Evolutionary conservation across 2,797 vertebrate species (phyloP), one percentile per base, ranked within the genome.

Genomic region (Acipenser ruthenus): DNA sequence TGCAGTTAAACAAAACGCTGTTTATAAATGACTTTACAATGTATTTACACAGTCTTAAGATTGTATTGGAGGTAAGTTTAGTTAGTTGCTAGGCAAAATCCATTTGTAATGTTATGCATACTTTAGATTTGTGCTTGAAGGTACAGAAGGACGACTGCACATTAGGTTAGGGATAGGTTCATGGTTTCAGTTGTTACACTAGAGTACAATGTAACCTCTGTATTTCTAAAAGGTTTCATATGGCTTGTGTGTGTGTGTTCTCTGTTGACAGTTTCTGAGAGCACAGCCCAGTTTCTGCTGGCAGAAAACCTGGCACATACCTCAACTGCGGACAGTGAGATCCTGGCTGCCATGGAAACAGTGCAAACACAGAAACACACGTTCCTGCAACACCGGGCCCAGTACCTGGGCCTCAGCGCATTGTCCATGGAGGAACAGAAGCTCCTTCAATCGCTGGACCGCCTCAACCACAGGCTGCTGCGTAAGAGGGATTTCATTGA

Each of bases 391-490:
- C 80, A 70, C 66, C 76, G 70, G 66, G 65, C 64, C 48, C 78
- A 52, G 0, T 65, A 15, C 9, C 74, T 75, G 68, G 75, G 70
- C 23, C 69, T 77, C 66, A 89, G 72, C 58, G 66, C 71, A 9
- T 74, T 95, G 10, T 93, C 93, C 7, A 18, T 88, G 71, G 94
- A 96, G 71, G 96, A 97, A 70, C 82, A 91, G 72, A 92, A 82
- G 73, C 83, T 96, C 63, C 84, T 93, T 7, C 86, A 90, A 37
- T 95, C 91, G 66, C 87, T 98, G 66, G 81, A 82, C 65, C 70
- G 0, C 50, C 84, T 91, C 49, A 74, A 87, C 75, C 76, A 86
- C 71, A 83, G 78, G 69, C 69, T 91, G 50, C 77, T 77, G 61
- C 74, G 90, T 91, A 80, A 86, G 86, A 80, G 55, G 52, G 4